Base-by-base conservation (phyloP, 2,113 vertebrate species). In the Sigmodon hispidus region DNA sequence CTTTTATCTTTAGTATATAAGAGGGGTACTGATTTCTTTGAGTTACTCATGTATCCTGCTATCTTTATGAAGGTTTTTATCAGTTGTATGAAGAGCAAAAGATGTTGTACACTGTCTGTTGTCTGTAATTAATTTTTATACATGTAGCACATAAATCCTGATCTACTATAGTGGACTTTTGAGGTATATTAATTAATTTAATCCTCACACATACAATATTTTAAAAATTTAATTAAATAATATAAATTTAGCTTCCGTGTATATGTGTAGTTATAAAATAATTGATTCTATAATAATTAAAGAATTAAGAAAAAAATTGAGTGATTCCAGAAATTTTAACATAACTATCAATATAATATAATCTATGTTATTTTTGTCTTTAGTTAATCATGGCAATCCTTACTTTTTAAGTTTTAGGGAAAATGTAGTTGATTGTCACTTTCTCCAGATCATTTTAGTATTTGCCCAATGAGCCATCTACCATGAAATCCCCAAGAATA, bases 21-120 rank as follows among this genome's bases (percentile, higher is more conserved):
- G n/a, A n/a, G n/a, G n/a, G n/a, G n/a, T n/a, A n/a, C n/a, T n/a
- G n/a, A n/a, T n/a, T n/a, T n/a, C n/a, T n/a, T n/a, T n/a, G n/a
- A n/a, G n/a, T n/a, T n/a, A n/a, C n/a, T n/a, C n/a, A n/a, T n/a
- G n/a, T n/a, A n/a, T n/a, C n/a, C n/a, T n/a, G n/a, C n/a, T n/a
- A n/a, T n/a, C n/a, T n/a, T n/a, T n/a, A n/a, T n/a, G n/a, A n/a
- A n/a, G n/a, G n/a, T n/a, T n/a, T n/a, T n/a, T n/a, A n/a, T n/a
- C n/a, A n/a, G n/a, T n/a, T n/a, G n/a, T n/a, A n/a, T n/a, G n/a
- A n/a, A 13, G 3, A 69, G 3, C 34, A 70, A 72, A 40, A 55
- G 12, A n/a, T 65, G 0, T 55, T 73, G 4, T 17, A 73, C 11
- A 50, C 0, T 29, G 0, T 65, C 2, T 15, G 31, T 3, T 34